Conservation (phyloP, 1,140 invertebrate genomes). For the Mesaphorura yosii region DNA sequence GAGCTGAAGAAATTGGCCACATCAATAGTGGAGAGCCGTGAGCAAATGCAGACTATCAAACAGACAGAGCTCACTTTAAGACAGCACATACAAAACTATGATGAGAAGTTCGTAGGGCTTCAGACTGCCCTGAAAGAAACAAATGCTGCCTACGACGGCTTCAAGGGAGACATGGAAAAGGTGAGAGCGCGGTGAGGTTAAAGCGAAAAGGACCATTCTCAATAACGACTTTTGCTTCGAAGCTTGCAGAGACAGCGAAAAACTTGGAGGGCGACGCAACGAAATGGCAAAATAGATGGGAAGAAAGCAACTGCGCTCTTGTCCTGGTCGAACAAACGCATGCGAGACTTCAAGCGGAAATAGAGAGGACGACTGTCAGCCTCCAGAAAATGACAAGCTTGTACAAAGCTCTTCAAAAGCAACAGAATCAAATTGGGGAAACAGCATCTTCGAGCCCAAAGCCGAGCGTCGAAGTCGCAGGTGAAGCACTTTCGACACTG, state of each 20-base stretch:
- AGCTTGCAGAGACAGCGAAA: conserved; percentile 19
- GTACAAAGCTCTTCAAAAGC: conserved; percentile 23
- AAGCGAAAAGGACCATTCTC: not conserved
- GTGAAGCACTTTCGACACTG: too few relatives aligned
- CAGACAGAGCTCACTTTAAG: conserved; percentile 22
- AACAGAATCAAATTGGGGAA: conserved; percentile 16
- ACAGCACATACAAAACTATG: conserved; percentile 22
- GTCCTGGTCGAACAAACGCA: conserved; percentile 15
- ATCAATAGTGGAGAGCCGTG: conserved; percentile 15
- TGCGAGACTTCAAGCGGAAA: conserved; percentile 16
- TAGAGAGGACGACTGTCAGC: conserved; percentile 21
- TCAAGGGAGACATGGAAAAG: conserved; percentile 29
- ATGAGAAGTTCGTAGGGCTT: conserved; percentile 26
- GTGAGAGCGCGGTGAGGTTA: conserved; percentile 4
- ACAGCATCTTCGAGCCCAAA: not conserved
- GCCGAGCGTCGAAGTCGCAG: not conserved
- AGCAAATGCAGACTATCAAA: conserved; percentile 28
- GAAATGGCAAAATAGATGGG: conserved; percentile 29
- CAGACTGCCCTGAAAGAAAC: conserved; percentile 19
- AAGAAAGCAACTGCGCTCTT: conserved; percentile 20
- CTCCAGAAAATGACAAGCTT: conserved; percentile 26
- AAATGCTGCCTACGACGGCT: conserved; percentile 21
- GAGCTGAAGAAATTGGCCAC: conserved; percentile 27
- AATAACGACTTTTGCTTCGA: not conserved
- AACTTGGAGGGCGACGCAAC: conserved; percentile 26